Percentiles rank a stretch among this genome's conserved stretches.
These are phyloP conservation scores for Acomys russatus DNA, from an alignment of 2,797 vertebrate genomes.

Conservation along the genomic window DNA sequence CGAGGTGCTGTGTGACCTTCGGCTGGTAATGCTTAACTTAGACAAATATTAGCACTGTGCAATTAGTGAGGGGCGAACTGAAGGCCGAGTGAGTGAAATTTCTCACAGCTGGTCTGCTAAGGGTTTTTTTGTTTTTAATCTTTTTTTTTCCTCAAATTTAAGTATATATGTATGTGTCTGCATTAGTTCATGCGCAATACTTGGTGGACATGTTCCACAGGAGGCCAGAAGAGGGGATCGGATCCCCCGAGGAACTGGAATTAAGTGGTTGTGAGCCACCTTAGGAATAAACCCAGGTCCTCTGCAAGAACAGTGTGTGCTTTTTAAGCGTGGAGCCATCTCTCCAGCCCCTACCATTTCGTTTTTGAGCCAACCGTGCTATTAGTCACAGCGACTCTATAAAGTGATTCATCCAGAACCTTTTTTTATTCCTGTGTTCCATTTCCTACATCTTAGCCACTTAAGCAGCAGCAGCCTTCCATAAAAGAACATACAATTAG, in stretches of 20 bases:
- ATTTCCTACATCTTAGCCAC: slow-evolving; percentile 58
- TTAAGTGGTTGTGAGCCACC: not conserved
- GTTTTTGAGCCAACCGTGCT: slow-evolving; percentile 43
- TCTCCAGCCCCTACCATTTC: not conserved
- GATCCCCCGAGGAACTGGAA: not conserved
- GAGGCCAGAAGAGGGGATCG: not conserved
- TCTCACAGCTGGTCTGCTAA: slow-evolving; percentile 25
- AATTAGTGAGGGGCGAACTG: not conserved
- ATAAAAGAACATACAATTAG: slow-evolving; percentile 63
- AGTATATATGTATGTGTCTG: not conserved
- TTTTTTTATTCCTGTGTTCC: slow-evolving; percentile 35
- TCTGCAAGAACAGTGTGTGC: not conserved
- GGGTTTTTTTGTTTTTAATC: not conserved
- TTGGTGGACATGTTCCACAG: not conserved
- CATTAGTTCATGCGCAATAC: not conserved
- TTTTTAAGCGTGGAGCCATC: not conserved
- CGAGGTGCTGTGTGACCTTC: not conserved
- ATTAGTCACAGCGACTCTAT: slow-evolving; percentile 47
- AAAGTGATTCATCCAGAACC: slow-evolving; percentile 52
- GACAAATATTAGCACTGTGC: not conserved
- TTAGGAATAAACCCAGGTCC: not conserved
- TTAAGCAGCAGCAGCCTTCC: slow-evolving; percentile 54
- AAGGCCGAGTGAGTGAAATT: slow-evolving; percentile 34
- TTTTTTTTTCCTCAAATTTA: not conserved
- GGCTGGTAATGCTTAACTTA: not conserved